Conservation (phyloP, 1,140 invertebrate genomes). For the Thaumatotibia leucotreta region DNA sequence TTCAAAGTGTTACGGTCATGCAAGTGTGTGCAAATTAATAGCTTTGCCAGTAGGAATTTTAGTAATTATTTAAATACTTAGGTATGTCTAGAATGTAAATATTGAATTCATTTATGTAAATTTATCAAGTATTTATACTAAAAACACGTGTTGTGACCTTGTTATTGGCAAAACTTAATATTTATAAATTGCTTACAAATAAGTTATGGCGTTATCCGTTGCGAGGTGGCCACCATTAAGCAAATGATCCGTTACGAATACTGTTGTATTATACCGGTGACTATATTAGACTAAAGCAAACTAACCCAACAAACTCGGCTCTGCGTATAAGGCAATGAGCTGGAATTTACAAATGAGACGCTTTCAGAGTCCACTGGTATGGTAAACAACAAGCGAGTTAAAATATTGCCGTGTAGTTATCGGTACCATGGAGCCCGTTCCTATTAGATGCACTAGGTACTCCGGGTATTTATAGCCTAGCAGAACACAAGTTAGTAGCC, state of each 20-base stretch:
- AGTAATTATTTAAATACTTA: too few relatives aligned
- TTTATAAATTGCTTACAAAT: background rate
- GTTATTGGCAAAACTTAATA: background rate
- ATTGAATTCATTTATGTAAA: too few relatives aligned
- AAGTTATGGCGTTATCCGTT: background rate
- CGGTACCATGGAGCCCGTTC: background rate
- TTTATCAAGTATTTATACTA: background rate
- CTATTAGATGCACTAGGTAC: background rate
- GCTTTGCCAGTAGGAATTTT: too few relatives aligned
- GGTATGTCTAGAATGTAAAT: too few relatives aligned
- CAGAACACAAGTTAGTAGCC: background rate
- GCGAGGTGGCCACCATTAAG: background rate
- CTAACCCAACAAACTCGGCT: conserved; percentile 3
- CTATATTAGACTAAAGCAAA: conserved; percentile 15
- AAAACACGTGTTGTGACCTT: background rate
- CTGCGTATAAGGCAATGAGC: background rate
- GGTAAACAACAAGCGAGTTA: background rate
- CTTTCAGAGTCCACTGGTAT: background rate
- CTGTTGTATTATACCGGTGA: background rate
- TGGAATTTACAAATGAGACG: background rate
- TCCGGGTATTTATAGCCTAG: background rate
- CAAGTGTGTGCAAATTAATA: too few relatives aligned
- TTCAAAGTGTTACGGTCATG: too few relatives aligned
- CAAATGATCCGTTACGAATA: background rate
- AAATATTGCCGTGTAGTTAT: conserved; percentile 7